Evolutionary conservation across 2,113 vertebrate genomes (phyloP).

Genomic region (Paradoxurus hermaphroditus): DNA sequence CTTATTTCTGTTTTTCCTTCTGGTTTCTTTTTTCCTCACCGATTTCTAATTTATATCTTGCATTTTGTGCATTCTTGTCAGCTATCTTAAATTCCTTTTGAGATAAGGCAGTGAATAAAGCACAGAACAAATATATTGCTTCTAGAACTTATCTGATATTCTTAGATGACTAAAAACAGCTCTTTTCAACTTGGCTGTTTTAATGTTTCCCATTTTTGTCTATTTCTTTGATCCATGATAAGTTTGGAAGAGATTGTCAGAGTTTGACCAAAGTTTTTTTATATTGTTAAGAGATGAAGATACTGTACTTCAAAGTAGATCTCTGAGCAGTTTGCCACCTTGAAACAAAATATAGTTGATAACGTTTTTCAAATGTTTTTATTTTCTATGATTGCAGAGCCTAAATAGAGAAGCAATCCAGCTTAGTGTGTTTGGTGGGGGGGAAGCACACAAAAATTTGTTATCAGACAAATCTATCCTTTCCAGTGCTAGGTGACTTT

Average conservation of each 20-base stretch:
- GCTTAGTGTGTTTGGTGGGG: background rate
- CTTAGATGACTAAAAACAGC: background rate
- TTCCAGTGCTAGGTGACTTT: background rate
- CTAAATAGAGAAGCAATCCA: background rate
- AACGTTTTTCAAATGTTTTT: background rate
- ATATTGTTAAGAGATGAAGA: background rate
- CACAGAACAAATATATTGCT: background rate
- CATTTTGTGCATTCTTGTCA: conserved; percentile 1
- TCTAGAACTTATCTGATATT: background rate
- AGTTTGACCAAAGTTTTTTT: background rate
- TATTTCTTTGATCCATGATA: conserved; percentile 1
- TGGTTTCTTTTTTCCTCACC: background rate
- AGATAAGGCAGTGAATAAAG: background rate
- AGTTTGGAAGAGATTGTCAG: conserved; percentile 30
- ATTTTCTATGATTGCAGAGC: background rate
- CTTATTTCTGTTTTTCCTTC: background rate
- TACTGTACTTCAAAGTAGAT: background rate
- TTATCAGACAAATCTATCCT: background rate
- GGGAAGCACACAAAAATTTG: background rate
- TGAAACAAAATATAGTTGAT: conserved; percentile 34
- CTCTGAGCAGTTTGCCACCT: background rate
- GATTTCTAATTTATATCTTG: conserved; percentile 20
- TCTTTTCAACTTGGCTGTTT: background rate
- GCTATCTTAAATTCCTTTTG: conserved; percentile 26
- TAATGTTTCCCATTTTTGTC: background rate